phyloP scores from a whole-genome alignment of 2,113 vertebrate species.

The Trichomycterus rosablanca region DNA sequence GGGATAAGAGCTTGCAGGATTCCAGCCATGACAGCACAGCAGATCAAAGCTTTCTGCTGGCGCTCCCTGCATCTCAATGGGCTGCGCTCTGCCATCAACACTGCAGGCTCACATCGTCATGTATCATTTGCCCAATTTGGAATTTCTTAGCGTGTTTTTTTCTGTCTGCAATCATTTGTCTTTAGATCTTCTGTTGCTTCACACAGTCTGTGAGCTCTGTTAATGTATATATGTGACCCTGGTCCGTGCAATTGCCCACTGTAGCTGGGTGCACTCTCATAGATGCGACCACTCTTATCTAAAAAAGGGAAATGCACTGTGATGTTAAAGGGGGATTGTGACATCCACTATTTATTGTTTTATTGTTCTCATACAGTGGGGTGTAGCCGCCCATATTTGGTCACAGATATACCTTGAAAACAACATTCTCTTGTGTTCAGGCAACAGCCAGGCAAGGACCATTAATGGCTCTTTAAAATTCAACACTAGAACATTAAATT shows the following conservation, averaged over 20 bases:
- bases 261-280: conserved; percentile 41
- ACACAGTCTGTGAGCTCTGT: no score
- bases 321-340: conserved; percentile 61
- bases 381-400: conserved; percentile 42
- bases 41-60: conserved; percentile 69
- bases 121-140: conserved; percentile 52
- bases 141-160: neutral
- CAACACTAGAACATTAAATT: no score
- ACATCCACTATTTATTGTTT: conserved; percentile 74
- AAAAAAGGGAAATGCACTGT: conserved; percentile 49
- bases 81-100: conserved; percentile 61
- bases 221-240: neutral
- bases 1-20: conserved; percentile 52
- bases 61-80: conserved; percentile 68
- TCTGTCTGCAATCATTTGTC: conserved; percentile 43
- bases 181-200: neutral
- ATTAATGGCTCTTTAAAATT: no score
- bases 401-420: neutral
- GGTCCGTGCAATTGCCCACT: conserved; percentile 43
- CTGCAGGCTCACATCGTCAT: conserved; percentile 56
- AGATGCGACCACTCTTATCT: conserved; percentile 31
- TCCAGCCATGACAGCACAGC: conserved; percentile 59
- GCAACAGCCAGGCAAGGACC: conserved; percentile 53
- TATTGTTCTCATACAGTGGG: conserved; percentile 61
- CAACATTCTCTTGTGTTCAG: conserved; percentile 48